Evolutionary conservation across 2,113 vertebrate genomes (phyloP).

Genomic region (Arothron firmamentum): DNA sequence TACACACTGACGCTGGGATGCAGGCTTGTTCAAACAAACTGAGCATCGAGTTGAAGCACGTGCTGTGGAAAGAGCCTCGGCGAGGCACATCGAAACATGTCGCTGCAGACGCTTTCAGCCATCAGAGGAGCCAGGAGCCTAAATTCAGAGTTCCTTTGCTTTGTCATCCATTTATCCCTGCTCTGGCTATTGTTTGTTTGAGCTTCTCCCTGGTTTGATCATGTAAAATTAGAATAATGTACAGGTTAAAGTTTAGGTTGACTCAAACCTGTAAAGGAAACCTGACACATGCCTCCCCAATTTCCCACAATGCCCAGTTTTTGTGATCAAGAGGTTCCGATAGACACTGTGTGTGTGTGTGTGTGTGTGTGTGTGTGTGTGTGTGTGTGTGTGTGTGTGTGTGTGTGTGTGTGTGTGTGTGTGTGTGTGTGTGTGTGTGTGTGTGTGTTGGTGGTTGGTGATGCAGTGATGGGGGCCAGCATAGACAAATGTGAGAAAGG

Average conservation of each 20-base stretch:
- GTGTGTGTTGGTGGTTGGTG: constrained; percentile 48
- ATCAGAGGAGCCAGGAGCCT: neutral
- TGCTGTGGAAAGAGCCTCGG: neutral
- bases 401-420: too few relatives aligned
- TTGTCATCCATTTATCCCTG: too few relatives aligned
- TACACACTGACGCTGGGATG: neutral
- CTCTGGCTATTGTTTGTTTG: too few relatives aligned
- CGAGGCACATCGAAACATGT: neutral
- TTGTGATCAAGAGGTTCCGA: constrained; percentile 5
- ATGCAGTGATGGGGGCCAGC: constrained; percentile 36
- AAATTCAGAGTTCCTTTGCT: too few relatives aligned
- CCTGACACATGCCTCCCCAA: too few relatives aligned
- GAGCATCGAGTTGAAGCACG: constrained; percentile 18
- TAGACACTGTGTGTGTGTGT: too few relatives aligned
- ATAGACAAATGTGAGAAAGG: constrained; percentile 56
- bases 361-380: too few relatives aligned
- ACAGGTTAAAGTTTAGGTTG: neutral
- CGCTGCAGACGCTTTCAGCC: neutral
- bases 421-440: constrained; percentile 16
- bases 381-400: too few relatives aligned
- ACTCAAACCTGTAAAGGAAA: too few relatives aligned
- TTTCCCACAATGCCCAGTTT: too few relatives aligned
- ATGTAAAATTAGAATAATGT: too few relatives aligned
- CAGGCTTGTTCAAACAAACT: constrained; percentile 17
- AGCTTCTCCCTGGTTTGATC: too few relatives aligned